Evolutionary conservation across 30 jellyfish, hydroid and myxozoan genomes (phyloP).

Genomic region (Hydra vulgaris): DNA sequence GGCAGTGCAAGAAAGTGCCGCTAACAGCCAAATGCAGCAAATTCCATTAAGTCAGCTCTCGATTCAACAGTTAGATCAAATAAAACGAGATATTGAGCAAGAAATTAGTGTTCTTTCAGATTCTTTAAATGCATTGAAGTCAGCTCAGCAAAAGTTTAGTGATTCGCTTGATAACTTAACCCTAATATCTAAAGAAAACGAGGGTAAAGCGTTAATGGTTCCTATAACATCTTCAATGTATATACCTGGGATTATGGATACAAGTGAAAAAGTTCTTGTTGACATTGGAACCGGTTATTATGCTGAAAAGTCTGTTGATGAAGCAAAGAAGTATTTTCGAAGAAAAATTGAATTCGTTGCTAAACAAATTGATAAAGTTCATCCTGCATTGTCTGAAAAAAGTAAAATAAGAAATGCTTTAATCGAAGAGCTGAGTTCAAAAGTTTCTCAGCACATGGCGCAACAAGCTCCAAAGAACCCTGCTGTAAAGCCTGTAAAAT

Average conservation of each 20-base stretch:
- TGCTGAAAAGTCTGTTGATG: conserved; percentile 72
- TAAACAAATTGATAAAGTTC: conserved; percentile 72
- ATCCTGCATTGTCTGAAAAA: conserved; percentile 63
- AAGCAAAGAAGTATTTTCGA: conserved; percentile 66
- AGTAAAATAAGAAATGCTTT: conserved; percentile 60
- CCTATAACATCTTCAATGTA: conserved; percentile 96
- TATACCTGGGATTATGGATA: conserved; percentile 63
- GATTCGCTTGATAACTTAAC: conserved; percentile 70
- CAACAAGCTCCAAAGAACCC: conserved; percentile 31
- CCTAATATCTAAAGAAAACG: conserved; percentile 27
- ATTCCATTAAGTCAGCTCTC: conserved; percentile 30
- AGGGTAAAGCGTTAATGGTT: conserved; percentile 51
- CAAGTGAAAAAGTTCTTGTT: conserved; percentile 43
- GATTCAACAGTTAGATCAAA: conserved; percentile 34
- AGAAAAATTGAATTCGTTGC: conserved; percentile 78
- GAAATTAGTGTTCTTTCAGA: conserved; percentile 69
- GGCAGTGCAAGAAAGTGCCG: conserved; percentile 21
- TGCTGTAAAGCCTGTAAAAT: neutral
- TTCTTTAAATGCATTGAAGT: conserved; percentile 61
- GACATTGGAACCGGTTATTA: conserved; percentile 97
- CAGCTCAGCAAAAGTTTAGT: conserved; percentile 76
- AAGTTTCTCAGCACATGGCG: conserved; percentile 82
- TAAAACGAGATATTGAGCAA: conserved; percentile 40
- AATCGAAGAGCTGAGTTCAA: conserved; percentile 73
- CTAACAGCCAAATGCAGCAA: conserved; percentile 23